A percentile compares a stretch with the other conserved stretches of the same genome.
These are phyloP conservation scores for Mya arenaria DNA, from an alignment of 1,140 invertebrate genomes.

Conservation along the genomic window DNA sequence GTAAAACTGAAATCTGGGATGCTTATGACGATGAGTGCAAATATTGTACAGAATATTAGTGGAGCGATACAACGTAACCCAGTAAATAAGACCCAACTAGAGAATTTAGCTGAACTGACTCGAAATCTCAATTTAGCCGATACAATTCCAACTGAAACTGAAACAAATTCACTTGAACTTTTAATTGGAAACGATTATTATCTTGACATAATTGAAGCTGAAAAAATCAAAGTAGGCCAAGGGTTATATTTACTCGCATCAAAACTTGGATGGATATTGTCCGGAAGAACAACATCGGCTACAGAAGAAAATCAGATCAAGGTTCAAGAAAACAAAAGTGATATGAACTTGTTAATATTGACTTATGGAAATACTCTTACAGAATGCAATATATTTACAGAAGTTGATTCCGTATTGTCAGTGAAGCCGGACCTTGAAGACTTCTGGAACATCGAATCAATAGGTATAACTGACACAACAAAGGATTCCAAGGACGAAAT, in stretches of 20 bases:
- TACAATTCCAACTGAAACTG: not conserved
- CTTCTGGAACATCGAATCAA: conserved; percentile 55
- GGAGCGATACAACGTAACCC: conserved; percentile 21
- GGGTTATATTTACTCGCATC: conserved; percentile 14
- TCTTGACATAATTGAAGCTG: not conserved
- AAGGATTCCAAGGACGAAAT: conserved; percentile 11
- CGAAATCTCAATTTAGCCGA: not conserved
- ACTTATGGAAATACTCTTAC: not conserved
- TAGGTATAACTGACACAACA: conserved; percentile 31
- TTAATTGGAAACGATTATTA: conserved; percentile 29
- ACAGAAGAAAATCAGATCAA: not conserved
- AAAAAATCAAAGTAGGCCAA: conserved; percentile 1
- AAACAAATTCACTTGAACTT: not conserved
- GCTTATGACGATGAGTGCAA: conserved; percentile 5
- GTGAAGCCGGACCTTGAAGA: conserved; percentile 23
- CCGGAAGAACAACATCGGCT: not conserved
- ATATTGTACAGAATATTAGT: conserved; percentile 6
- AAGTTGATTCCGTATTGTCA: not conserved
- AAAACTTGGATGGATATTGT: conserved; percentile 31
- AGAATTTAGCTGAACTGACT: not conserved
- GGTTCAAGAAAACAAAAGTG: not conserved
- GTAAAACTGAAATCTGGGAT: not conserved
- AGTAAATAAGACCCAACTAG: not conserved
- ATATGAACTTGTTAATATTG: conserved; percentile 14
- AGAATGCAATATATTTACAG: not conserved